Evolutionary conservation across 2,888 invertebrate species (phyloP).

Genomic region (Tridacna gigas): DNA sequence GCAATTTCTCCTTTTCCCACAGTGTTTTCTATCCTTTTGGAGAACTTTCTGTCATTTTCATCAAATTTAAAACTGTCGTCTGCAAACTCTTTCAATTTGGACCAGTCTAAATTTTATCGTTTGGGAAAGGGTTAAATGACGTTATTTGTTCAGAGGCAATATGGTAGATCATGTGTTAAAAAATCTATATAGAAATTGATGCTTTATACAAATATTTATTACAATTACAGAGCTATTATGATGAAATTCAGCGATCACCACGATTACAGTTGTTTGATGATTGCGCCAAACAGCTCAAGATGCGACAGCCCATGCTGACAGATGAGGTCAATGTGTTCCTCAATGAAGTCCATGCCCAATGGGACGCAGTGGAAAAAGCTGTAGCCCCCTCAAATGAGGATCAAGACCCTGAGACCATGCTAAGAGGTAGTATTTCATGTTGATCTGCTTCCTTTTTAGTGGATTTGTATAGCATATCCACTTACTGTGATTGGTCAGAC

Average conservation of each 20-base stretch:
- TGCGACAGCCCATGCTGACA: constrained; percentile 88
- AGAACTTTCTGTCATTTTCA: no score
- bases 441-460: no score
- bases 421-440: constrained; percentile 75
- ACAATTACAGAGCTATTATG: constrained; percentile 89
- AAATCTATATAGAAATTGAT: no score
- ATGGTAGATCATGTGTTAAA: no score
- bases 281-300: constrained; percentile 90
- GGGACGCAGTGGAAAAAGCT: constrained; percentile 91
- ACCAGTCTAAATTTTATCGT: no score
- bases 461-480: no score
- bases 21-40: neutral
- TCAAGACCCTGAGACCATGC: constrained; percentile 78
- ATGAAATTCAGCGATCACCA: constrained; percentile 90
- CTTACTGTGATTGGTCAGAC: no score
- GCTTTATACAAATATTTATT: no score
- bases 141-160: no score
- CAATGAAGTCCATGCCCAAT: constrained; percentile 91
- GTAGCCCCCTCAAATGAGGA: constrained; percentile 86
- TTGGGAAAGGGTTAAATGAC: no score
- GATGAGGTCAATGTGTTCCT: constrained; percentile 91
- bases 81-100: no score
- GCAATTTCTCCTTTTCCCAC: neutral
- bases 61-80: no score
- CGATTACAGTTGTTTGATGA: constrained; percentile 91